phyloP scores from a whole-genome alignment of 2,888 invertebrate species.

The Tholera decimalis region DNA sequence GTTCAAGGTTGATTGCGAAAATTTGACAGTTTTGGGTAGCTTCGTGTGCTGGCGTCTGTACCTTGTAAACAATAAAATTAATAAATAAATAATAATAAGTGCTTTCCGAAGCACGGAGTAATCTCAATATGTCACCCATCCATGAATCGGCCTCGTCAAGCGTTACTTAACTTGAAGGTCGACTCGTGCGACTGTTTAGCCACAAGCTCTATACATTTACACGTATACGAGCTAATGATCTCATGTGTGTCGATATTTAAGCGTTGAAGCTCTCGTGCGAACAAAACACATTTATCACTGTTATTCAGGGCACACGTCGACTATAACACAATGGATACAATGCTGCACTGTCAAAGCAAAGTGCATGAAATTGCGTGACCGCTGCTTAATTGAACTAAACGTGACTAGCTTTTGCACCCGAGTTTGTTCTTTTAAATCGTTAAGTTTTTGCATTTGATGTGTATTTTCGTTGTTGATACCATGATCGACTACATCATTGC shows the following conservation, averaged over 20 bases:
- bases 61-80: no score
- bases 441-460: no score
- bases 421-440: background rate
- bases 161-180: no score
- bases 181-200: background rate
- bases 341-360: slow-evolving; percentile 59
- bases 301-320: slow-evolving; percentile 75
- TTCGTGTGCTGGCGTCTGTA: no score
- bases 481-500: no score
- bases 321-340: slow-evolving; percentile 68
- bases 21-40: no score
- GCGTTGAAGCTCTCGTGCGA: slow-evolving; percentile 29
- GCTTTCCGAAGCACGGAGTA: no score
- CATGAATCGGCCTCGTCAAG: no score
- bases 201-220: background rate
- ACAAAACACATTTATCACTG: slow-evolving; percentile 67
- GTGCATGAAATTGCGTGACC: slow-evolving; percentile 68
- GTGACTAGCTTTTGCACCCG: slow-evolving; percentile 26
- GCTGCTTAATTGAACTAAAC: slow-evolving; percentile 61
- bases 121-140: no score
- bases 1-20: no score
- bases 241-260: slow-evolving; percentile 25
- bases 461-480: no score
- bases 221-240: slow-evolving; percentile 5
- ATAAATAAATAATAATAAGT: no score